Conservation (phyloP, 2,113 vertebrate species). For the Alectura lathami region DNA sequence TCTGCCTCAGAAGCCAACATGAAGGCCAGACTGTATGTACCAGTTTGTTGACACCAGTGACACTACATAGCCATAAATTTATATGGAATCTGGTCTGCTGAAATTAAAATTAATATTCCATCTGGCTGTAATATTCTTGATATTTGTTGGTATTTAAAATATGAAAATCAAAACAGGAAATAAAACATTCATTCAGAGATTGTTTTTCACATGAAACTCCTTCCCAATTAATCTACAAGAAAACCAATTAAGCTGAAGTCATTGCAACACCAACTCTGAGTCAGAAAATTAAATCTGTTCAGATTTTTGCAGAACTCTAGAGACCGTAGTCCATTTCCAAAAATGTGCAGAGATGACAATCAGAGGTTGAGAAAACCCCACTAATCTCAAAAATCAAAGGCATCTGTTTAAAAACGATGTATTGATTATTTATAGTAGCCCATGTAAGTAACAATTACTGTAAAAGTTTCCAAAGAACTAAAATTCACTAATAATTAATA, state of each 20-base stretch:
- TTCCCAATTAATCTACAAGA: neutral
- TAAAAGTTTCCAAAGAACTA: neutral
- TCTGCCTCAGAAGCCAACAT: neutral
- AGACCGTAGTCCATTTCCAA: neutral
- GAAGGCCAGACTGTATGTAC: neutral
- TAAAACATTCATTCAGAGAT: neutral
- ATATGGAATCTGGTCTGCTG: neutral
- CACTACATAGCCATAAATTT: neutral
- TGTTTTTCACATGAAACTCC: neutral
- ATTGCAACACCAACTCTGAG: neutral
- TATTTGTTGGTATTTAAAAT: neutral
- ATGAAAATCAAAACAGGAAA: neutral
- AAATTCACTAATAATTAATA: neutral
- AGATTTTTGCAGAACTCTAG: conserved; percentile 2
- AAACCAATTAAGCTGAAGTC: neutral
- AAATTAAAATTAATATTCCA: neutral
- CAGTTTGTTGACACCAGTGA: neutral
- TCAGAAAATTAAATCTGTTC: conserved; percentile 2
- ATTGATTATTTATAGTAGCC: neutral
- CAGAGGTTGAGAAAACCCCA: neutral
- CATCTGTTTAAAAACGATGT: neutral
- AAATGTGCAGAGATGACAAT: neutral
- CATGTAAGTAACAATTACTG: neutral
- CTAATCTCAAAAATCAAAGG: neutral
- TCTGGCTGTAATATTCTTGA: neutral